Percentiles rank a stretch among this genome's conserved stretches.
Evolutionary conservation across 2,113 vertebrate genomes (phyloP).

Genomic region (Phaethornis superciliosus): DNA sequence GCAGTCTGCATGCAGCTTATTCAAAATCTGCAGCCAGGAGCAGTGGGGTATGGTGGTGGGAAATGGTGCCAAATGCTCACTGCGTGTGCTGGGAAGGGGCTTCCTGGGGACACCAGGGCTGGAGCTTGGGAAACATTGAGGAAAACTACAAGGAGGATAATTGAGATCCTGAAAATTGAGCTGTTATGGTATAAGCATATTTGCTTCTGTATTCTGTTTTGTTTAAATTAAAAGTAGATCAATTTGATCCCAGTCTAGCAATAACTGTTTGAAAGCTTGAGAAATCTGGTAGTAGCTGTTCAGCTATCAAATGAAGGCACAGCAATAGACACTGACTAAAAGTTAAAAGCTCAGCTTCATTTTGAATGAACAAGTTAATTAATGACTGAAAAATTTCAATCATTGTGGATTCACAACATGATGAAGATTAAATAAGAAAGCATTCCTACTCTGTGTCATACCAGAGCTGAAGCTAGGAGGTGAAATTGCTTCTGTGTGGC

Average conservation of each 20-base stretch:
- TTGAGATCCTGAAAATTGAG: not conserved
- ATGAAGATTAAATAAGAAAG: not conserved
- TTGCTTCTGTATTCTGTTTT: not conserved
- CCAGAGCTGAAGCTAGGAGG: not conserved
- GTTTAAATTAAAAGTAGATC: not conserved
- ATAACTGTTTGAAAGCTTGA: not conserved
- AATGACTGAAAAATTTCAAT: not conserved
- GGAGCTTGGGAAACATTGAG: not conserved
- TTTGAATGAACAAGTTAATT: not conserved
- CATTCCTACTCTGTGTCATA: accelerated
- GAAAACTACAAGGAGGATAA: not conserved
- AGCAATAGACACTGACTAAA: not conserved
- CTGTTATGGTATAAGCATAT: not conserved
- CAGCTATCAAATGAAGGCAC: not conserved
- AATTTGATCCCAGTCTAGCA: not conserved
- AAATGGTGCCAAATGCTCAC: not conserved
- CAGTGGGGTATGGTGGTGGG: too few relatives aligned
- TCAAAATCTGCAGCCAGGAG: not conserved
- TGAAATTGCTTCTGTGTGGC: not conserved
- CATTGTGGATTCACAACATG: not conserved
- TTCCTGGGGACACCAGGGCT: not conserved
- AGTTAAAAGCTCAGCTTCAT: not conserved
- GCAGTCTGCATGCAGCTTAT: not conserved
- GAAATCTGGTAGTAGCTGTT: not conserved
- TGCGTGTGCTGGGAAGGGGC: accelerated